Evolutionary conservation across 2,888 invertebrate species (phyloP), one percentile per base, ranked within the genome.

Genomic region (Rotaria magnacalcarata): DNA sequence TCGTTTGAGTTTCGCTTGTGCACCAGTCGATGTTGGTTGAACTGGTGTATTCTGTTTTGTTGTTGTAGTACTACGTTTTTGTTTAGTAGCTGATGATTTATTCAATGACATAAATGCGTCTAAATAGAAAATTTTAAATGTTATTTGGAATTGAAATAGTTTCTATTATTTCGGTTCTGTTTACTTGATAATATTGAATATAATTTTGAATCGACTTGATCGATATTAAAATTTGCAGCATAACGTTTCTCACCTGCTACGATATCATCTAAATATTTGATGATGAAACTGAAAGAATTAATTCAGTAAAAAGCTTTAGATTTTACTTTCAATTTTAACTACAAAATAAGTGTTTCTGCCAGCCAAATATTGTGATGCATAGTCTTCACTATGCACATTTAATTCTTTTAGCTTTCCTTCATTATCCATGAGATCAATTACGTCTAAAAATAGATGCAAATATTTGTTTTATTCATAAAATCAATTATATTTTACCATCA

Each of bases 341-440:
- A 43, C 75, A 47, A 43, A 75, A 24, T 75, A 75, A 3, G 41
- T 75, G 19, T 11, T 75, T 75, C 75, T 75, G 43, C 43, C 43
- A 21, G 47, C 8, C 7, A 75, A 24, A 75, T 75, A 75, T 41
- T 75, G 75, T 43, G 43, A 21, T 11, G 75, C 75, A 75, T 75
- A 75, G 8, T 75, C 75, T 3, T 75, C 43, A 21, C 5, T 0
- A 47, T 75, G 75, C 24, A 24, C 21, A 43, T 75, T 21, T 43
- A 75, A 75, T 75, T 75, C 75, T 75, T 47, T 75, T 21, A 75
- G 24, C 43, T 75, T 75, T 21, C 75, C 75, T 21, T 75, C 75
- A 75, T 75, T 75, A 24, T 75, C 75, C 47, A 75, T 75, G 8
- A 75, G n/a, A 47, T 75, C 75, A 43, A 75, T 43, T 47, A 41